These are phyloP conservation scores for Epizoanthus stellaris DNA, from an alignment of 92 coral and sea anemone genomes.

Conservation along the genomic window DNA sequence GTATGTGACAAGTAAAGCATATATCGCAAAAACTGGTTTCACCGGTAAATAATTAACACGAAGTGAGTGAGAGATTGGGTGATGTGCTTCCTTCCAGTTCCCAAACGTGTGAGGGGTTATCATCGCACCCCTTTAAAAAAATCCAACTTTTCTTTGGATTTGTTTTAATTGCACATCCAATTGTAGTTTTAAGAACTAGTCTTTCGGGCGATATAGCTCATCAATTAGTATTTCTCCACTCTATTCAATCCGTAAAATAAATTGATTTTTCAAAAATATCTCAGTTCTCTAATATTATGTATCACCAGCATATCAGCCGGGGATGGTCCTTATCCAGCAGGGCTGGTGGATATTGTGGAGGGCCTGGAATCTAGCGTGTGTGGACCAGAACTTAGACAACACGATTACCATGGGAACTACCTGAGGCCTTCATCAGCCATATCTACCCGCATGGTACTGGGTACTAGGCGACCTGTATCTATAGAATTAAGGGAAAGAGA, in stretches of 20 bases:
- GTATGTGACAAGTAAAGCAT: too few species aligned
- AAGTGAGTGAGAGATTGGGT: too few species aligned
- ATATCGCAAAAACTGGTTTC: too few species aligned
- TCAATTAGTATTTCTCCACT: neutral
- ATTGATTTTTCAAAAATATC: neutral
- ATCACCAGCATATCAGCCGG: neutral
- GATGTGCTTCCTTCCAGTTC: too few species aligned
- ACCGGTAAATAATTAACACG: too few species aligned
- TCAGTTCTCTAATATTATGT: neutral
- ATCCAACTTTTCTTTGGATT: too few species aligned
- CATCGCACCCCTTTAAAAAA: too few species aligned
- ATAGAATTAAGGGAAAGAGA: neutral
- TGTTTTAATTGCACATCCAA: too few species aligned
- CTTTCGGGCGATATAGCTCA: neutral
- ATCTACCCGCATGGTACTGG: neutral
- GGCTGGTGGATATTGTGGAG: conserved; percentile 21
- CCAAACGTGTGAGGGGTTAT: too few species aligned
- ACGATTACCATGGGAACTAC: conserved; percentile 6
- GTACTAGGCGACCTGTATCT: neutral
- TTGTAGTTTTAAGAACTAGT: too few species aligned
- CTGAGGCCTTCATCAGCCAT: conserved; percentile 16
- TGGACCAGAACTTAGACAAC: conserved; percentile 2
- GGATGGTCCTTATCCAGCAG: conserved; percentile 6
- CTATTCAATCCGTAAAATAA: neutral
- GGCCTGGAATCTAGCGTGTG: conserved; percentile 13